These are phyloP conservation scores for Leucoraja erinaceus DNA, from an alignment of 2,113 vertebrate species.

Conservation along the genomic window DNA sequence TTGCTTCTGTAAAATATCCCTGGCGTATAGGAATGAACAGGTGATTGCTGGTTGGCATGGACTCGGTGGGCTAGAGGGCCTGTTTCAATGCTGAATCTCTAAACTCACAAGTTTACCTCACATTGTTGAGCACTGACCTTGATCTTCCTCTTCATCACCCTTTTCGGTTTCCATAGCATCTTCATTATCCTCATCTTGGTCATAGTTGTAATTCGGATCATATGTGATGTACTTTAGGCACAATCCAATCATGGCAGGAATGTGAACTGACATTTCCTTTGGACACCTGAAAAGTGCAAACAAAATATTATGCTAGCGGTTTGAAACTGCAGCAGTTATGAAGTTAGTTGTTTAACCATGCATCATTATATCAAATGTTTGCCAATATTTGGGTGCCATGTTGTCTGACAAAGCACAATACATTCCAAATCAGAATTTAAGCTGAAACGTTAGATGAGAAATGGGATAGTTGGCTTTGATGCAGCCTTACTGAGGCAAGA, in stretches of 20 bases:
- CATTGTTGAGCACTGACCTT: conserved; percentile 52
- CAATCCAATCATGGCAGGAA: conserved; percentile 69
- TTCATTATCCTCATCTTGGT: conserved; percentile 69
- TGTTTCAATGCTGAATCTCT: too few relatives aligned
- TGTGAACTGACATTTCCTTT: conserved; percentile 80
- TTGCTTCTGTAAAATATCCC: too few relatives aligned
- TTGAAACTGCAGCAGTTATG: not conserved
- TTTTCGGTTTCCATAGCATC: conserved; percentile 78
- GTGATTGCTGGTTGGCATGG: too few relatives aligned
- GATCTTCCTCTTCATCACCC: conserved; percentile 69
- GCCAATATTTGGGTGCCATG: not conserved
- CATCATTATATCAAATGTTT: not conserved
- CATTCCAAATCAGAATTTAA: not conserved
- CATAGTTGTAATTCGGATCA: conserved; percentile 89
- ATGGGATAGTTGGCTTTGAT: not conserved
- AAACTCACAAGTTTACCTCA: not conserved
- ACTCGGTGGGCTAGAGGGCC: too few relatives aligned
- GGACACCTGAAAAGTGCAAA: conserved; percentile 63
- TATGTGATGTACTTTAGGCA: conserved; percentile 84
- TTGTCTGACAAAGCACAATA: not conserved
- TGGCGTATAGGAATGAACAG: too few relatives aligned
- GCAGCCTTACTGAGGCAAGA: not conserved
- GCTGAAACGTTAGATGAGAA: not conserved
- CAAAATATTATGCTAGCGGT: not conserved
- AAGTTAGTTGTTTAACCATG: not conserved